phyloP scores from a whole-genome alignment of 2,797 vertebrate genomes.

The Neopelma chrysocephalum region DNA sequence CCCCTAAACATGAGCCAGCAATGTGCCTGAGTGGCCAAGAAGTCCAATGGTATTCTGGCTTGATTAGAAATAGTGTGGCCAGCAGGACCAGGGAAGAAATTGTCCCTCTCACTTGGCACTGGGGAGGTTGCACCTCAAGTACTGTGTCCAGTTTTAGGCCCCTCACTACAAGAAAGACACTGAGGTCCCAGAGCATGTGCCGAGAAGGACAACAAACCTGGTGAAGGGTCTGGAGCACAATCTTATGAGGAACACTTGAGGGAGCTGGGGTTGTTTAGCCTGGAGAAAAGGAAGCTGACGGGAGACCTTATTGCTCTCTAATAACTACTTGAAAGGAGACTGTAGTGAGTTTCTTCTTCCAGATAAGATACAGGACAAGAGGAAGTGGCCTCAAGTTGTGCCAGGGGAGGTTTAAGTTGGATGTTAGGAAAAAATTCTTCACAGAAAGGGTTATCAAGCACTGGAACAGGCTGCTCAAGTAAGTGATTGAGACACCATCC shows the following conservation, averaged over 20 bases:
- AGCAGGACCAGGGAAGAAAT: neutral
- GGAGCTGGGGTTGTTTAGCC: neutral
- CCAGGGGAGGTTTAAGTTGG: neutral
- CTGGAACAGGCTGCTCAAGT: neutral
- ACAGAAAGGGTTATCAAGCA: neutral
- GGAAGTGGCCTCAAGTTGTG: no score
- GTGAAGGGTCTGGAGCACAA: neutral
- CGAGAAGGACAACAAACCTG: neutral
- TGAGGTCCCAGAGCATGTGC: neutral
- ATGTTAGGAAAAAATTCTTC: neutral
- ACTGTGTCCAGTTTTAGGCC: no score
- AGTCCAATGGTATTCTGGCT: neutral
- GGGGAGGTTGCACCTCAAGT: neutral
- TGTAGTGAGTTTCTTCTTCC: neutral
- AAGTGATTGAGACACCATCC: neutral
- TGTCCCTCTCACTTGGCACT: neutral
- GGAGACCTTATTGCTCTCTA: neutral
- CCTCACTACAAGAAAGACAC: neutral
- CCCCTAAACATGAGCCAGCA: neutral
- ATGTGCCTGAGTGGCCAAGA: neutral
- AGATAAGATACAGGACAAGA: neutral
- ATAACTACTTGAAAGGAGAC: neutral
- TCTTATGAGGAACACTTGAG: neutral
- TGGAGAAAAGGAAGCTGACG: no score
- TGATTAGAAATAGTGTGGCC: neutral